Conservation (phyloP, 1,140 invertebrate genomes). For the Drosophila azteca region DNA sequence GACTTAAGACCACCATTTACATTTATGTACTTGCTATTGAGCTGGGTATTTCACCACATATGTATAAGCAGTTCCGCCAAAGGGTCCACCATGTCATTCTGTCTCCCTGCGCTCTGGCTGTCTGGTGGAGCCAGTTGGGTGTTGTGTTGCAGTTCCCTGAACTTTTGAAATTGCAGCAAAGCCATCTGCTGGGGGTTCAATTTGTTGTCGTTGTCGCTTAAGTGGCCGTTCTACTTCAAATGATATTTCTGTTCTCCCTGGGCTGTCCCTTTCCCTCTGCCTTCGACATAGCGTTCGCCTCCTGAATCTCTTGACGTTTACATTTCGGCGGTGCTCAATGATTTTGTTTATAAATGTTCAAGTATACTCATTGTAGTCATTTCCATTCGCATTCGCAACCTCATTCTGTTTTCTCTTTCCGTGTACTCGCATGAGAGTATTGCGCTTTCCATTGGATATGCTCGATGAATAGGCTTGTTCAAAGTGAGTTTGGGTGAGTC, state of each 20-base stretch:
- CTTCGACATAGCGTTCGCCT: neutral
- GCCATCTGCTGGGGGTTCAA: constrained; percentile 7
- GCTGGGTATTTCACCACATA: too few species aligned
- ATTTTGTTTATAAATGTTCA: constrained; percentile 67
- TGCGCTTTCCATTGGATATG: constrained; percentile 1
- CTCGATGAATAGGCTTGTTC: constrained; percentile 32
- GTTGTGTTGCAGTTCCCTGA: constrained; percentile 34
- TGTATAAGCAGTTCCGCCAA: too few species aligned
- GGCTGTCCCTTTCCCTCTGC: neutral
- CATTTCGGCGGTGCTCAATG: constrained; percentile 36
- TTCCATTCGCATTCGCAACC: constrained; percentile 6
- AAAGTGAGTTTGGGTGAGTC: constrained; percentile 23
- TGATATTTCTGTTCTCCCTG: constrained; percentile 15
- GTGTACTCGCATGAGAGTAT: too few species aligned
- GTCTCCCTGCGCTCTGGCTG: constrained; percentile 11
- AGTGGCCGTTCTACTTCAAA: constrained; percentile 48
- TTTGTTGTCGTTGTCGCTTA: constrained; percentile 27
- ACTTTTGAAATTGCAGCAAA: constrained; percentile 29
- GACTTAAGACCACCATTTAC: too few species aligned
- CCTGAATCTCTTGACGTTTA: neutral
- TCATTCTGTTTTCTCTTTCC: constrained; percentile 2
- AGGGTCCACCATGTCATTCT: neutral
- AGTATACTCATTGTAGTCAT: constrained; percentile 40
- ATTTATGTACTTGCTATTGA: too few species aligned
- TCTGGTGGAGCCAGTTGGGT: neutral